A percentile compares a stretch with the other conserved stretches of the same genome.
Evolutionary conservation across 1,140 invertebrate species (phyloP).

Genomic region (Dendroctonus ponderosae): DNA sequence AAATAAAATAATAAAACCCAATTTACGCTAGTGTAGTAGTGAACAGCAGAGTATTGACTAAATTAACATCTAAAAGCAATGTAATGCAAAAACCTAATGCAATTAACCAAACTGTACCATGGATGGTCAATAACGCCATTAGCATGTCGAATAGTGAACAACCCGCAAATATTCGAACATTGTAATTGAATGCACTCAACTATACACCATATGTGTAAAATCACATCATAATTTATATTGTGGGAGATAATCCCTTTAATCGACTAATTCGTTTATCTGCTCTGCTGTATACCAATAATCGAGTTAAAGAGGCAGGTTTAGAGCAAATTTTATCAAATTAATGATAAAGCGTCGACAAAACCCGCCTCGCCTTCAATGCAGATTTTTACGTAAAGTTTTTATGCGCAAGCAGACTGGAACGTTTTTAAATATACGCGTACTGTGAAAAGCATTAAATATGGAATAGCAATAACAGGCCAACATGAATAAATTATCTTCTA

Average conservation of each 20-base stretch:
- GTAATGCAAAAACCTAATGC: not conserved
- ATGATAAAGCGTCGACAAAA: too few relatives aligned
- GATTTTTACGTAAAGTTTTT: too few relatives aligned
- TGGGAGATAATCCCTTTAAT: not conserved
- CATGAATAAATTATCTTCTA: too few relatives aligned
- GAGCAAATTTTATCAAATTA: too few relatives aligned
- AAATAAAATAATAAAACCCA: not conserved
- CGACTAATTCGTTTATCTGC: not conserved
- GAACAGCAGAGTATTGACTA: not conserved
- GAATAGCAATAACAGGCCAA: too few relatives aligned
- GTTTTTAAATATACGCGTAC: too few relatives aligned
- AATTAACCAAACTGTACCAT: not conserved
- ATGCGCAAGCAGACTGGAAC: too few relatives aligned
- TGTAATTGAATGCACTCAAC: constrained; percentile 6
- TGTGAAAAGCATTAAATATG: too few relatives aligned
- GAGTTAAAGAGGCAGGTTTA: too few relatives aligned
- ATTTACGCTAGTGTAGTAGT: not conserved
- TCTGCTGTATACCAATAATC: too few relatives aligned
- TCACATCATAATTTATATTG: constrained; percentile 26
- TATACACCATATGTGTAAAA: constrained; percentile 32
- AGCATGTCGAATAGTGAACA: not conserved
- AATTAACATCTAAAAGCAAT: not conserved
- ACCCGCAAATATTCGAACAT: constrained; percentile 2
- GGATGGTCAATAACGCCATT: not conserved
- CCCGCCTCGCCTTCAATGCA: too few relatives aligned